Evolutionary conservation across 2,113 vertebrate genomes (phyloP), one percentile per base, ranked within the genome.

Genomic region (Cnemophilus loriae): DNA sequence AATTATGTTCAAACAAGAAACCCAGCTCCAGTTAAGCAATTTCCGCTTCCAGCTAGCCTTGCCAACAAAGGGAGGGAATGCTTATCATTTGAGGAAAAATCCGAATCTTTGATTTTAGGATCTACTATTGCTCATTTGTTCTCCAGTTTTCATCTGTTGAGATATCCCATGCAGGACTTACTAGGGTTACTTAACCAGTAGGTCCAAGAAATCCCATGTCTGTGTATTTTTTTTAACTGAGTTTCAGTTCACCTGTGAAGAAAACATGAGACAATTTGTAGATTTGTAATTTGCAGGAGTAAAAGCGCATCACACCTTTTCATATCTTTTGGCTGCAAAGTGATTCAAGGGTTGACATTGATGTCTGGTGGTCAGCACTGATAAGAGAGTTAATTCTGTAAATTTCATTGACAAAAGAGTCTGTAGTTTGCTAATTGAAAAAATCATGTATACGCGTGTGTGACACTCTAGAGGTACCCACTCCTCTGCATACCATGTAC

Each of bases 401-500:
- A 69, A 42, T 74, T 49, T 28, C 27, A 59, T 35, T 70, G 65
- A n/a, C 42, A 46, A 30, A 83, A 84, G 55, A 68, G 50, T 32
- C 32, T 74, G n/a, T 41, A 55, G n/a, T 68, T 92, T 67, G 11
- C 17, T 69, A 39, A 47, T 1, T 35, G 33, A 44, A 50, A 84
- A 68, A 78, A 67, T 9, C 1, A 5, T 15, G 33, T 24, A 3
- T 5, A 1, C 23, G 4, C 33, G 26, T 18, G 23, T 39, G 22
- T 42, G 57, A 56, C 26, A 49, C 10, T 24, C 16, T 20, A 60
- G 41, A 42, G 35, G 22, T 39, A 33, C 42, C 26, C n/a, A 21
- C 28, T 60, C 0, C 0, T 63, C 70, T 35, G 24, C 21, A 24
- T 24, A 9, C 16, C 6, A 4, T 1, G 4, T 33, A 17, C 2